Conservation (phyloP, 1,140 invertebrate genomes). For the Rhizoglyphus robini region DNA sequence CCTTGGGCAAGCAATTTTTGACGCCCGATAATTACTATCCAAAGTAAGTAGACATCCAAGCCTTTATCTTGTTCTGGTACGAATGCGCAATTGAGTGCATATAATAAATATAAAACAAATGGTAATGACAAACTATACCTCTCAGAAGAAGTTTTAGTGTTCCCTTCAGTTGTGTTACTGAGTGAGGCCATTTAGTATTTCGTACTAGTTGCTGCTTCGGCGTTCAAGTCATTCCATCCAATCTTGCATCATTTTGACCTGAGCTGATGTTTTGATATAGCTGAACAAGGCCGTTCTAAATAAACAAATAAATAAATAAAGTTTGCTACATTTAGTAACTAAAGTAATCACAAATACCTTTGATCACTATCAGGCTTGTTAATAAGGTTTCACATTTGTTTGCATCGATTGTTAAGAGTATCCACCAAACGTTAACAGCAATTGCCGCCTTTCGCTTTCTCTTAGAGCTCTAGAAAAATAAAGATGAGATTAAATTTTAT, state of each 20-base stretch:
- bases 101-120: no score
- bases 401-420: constrained; percentile 32
- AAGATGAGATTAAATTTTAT: background rate
- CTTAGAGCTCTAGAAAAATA: constrained; percentile 30
- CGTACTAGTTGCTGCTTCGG: background rate
- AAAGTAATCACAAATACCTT: constrained; percentile 19
- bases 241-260: background rate
- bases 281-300: constrained; percentile 2
- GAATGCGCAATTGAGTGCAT: background rate
- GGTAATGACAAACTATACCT: background rate
- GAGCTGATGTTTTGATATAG: background rate
- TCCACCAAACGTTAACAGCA: constrained; percentile 34
- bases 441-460: constrained; percentile 34
- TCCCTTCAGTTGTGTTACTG: background rate
- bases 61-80: constrained; percentile 37
- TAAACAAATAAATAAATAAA: no score
- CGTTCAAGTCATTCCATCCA: background rate
- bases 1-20: constrained; percentile 38
- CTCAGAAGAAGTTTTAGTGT: background rate
- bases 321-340: constrained; percentile 1
- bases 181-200: background rate
- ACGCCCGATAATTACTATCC: constrained; percentile 31
- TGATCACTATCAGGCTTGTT: constrained; percentile 28
- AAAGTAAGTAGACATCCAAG: constrained; percentile 35
- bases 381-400: constrained; percentile 30